Evolutionary conservation across 1,140 invertebrate genomes (phyloP).

Genomic region (Lordiphosa clarofinis): DNA sequence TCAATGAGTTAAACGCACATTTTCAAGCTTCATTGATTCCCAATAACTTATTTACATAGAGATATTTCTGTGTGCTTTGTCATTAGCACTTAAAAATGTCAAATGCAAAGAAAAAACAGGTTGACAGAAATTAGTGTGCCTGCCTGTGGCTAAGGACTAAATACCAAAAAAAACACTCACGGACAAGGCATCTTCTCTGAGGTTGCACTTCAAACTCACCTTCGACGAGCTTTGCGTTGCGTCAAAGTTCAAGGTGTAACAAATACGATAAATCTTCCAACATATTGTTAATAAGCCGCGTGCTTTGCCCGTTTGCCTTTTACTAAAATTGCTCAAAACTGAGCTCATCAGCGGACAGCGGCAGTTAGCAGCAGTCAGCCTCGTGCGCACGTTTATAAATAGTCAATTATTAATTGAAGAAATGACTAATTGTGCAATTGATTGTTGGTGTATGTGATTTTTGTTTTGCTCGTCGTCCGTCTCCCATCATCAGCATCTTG

Average conservation of each 20-base stretch:
- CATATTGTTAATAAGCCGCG: slow-evolving; percentile 22
- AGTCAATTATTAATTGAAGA: slow-evolving; percentile 71
- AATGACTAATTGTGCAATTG: slow-evolving; percentile 73
- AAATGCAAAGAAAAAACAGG: slow-evolving; percentile 37
- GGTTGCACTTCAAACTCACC: slow-evolving; percentile 23
- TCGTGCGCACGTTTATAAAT: slow-evolving; percentile 60
- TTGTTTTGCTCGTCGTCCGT: slow-evolving; percentile 11
- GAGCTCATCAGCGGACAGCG: slow-evolving; percentile 45
- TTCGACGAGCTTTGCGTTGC: slow-evolving; percentile 34
- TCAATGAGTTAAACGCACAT: slow-evolving; percentile 38
- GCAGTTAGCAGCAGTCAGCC: slow-evolving; percentile 8
- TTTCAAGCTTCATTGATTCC: slow-evolving; percentile 56
- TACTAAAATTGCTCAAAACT: slow-evolving; percentile 39
- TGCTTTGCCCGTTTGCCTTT: slow-evolving; percentile 16
- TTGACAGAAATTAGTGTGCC: slow-evolving; percentile 7
- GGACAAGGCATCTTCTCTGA: not conserved
- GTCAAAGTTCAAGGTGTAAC: slow-evolving; percentile 71
- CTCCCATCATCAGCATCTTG: slow-evolving; percentile 9
- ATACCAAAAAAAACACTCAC: slow-evolving; percentile 3
- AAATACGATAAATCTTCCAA: slow-evolving; percentile 45
- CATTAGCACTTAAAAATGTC: slow-evolving; percentile 57
- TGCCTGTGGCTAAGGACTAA: slow-evolving; percentile 11
- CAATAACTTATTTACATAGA: slow-evolving; percentile 46
- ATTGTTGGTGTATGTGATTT: slow-evolving; percentile 22
- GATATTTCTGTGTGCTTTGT: slow-evolving; percentile 15